These are phyloP conservation scores for Zeugodacus cucurbitae DNA, from an alignment of 1,140 invertebrate species.

Conservation along the genomic window DNA sequence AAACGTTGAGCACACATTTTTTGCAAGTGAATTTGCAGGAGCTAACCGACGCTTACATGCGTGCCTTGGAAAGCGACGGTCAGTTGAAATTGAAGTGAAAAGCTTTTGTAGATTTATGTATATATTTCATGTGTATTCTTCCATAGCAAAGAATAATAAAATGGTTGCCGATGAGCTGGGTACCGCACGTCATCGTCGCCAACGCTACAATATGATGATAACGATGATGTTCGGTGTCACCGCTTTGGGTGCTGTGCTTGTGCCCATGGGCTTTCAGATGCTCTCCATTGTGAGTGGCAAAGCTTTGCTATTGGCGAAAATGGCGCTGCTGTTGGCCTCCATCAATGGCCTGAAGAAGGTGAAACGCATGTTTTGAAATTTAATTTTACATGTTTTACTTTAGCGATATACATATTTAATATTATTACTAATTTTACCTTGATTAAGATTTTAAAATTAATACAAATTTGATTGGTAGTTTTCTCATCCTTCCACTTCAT, in stretches of 20 bases:
- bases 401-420: neutral
- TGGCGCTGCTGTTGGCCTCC: constrained; percentile 79
- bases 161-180: constrained; percentile 44
- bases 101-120: neutral
- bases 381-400: neutral
- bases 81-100: neutral
- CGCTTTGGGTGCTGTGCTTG: constrained; percentile 75
- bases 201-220: constrained; percentile 73
- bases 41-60: constrained; percentile 55
- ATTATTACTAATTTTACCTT: neutral
- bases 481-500: constrained; percentile 9
- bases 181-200: constrained; percentile 65
- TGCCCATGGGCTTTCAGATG: constrained; percentile 83
- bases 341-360: constrained; percentile 81
- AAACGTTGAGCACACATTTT: constrained; percentile 69
- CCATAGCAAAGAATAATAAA: neutral
- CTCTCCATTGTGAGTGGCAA: constrained; percentile 81
- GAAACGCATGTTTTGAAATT: constrained; percentile 26
- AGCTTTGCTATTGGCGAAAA: constrained; percentile 78
- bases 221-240: constrained; percentile 80
- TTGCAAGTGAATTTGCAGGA: constrained; percentile 69
- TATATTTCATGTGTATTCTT: neutral
- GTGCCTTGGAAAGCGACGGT: neutral
- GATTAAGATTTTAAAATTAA: neutral
- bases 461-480: neutral